These are phyloP conservation scores for Cybosia mesomella DNA, from an alignment of 2,888 invertebrate species.

Conservation along the genomic window DNA sequence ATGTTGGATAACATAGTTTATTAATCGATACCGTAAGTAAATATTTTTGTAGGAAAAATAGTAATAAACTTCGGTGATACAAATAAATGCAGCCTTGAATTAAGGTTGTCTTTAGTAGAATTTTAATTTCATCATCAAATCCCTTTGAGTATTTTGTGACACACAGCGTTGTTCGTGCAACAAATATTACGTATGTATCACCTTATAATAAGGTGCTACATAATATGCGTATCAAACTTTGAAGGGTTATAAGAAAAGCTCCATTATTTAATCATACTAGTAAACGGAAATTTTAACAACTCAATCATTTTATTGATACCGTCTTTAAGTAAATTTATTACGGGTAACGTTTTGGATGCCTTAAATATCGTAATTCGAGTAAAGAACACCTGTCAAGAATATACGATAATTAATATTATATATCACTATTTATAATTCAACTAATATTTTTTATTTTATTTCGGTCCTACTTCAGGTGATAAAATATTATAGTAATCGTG, in stretches of 20 bases:
- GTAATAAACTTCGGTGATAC: background rate
- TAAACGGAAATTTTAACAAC: background rate
- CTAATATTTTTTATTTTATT: background rate
- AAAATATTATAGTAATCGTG: background rate
- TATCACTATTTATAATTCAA: background rate
- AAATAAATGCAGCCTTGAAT: background rate
- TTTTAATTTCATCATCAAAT: background rate
- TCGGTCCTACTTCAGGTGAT: no score
- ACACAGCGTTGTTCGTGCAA: background rate
- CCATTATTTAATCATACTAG: background rate
- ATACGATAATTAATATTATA: background rate
- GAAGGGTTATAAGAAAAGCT: background rate
- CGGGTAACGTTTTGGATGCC: background rate
- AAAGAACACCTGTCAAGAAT: background rate
- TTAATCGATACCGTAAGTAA: no score
- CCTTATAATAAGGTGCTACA: background rate
- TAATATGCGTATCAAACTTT: background rate
- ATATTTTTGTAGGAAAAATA: no score
- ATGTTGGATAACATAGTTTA: no score
- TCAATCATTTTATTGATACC: background rate
- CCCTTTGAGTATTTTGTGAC: background rate
- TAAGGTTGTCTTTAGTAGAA: background rate
- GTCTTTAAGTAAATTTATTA: background rate
- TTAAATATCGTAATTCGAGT: background rate
- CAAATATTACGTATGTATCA: background rate